Conservation (phyloP, 2,113 vertebrate species). For the Rhinogobius similis region DNA sequence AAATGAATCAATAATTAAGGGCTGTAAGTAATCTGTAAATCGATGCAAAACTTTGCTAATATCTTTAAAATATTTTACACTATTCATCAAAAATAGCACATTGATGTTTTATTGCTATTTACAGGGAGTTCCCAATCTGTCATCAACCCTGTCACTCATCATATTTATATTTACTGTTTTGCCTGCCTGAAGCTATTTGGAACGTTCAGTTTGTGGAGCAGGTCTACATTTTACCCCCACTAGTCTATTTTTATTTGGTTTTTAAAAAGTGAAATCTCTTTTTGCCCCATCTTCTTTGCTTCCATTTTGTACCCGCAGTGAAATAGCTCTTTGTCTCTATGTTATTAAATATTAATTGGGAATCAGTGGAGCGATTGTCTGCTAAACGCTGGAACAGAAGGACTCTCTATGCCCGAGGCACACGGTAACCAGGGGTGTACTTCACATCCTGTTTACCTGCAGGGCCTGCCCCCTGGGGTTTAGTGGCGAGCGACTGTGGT, state of each 20-base stretch:
- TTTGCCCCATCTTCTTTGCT: conserved; percentile 2
- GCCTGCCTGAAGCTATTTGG: neutral
- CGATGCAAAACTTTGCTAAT: neutral
- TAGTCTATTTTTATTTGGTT: conserved; percentile 12
- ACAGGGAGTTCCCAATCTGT: neutral
- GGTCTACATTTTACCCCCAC: neutral
- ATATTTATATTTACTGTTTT: neutral
- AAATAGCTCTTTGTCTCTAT: conserved; percentile 57
- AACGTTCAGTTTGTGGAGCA: neutral
- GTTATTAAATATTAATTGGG: conserved; percentile 80
- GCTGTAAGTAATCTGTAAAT: neutral
- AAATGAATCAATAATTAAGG: neutral
- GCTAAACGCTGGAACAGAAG: conserved; percentile 78
- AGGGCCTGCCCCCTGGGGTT: conserved; percentile 44
- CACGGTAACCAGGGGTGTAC: conserved; percentile 51
- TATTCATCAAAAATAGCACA: neutral
- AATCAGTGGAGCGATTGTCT: conserved; percentile 79
- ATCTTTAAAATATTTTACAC: neutral
- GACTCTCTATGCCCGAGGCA: conserved; percentile 66
- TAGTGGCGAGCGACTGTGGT: conserved; percentile 58
- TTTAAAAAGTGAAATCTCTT: conserved; percentile 20
- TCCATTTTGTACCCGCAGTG: conserved; percentile 40
- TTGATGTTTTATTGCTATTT: neutral
- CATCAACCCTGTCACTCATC: neutral
- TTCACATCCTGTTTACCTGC: conserved; percentile 70